Evolutionary conservation across 2,888 invertebrate species (phyloP).

Genomic region (Pilophorus perplexus): DNA sequence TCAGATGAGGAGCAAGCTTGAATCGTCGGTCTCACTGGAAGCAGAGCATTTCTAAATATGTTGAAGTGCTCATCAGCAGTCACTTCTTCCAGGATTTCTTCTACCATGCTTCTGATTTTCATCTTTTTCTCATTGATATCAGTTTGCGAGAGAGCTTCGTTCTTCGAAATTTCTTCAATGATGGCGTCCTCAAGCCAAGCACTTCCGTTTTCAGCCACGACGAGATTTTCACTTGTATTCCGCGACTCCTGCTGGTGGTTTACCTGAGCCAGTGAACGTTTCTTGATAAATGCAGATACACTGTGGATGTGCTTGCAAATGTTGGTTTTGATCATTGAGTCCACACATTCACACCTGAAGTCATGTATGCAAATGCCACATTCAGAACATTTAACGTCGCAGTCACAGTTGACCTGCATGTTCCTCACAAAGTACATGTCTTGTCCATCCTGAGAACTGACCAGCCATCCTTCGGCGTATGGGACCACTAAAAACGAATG

Average conservation of each 20-base stretch:
- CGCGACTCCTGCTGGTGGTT: too few species aligned
- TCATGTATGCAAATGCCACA: slow-evolving; percentile 20
- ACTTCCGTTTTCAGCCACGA: neutral
- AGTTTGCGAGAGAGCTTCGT: neutral
- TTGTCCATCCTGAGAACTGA: neutral
- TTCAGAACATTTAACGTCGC: slow-evolving; percentile 7
- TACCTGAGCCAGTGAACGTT: neutral
- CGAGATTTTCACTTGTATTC: neutral
- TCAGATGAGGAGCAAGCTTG: neutral
- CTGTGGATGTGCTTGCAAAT: neutral
- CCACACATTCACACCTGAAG: slow-evolving; percentile 18
- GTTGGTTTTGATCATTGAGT: neutral
- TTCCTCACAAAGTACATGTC: slow-evolving; percentile 8
- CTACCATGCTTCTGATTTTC: neutral
- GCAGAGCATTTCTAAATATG: slow-evolving; percentile 7
- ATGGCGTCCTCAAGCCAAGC: neutral
- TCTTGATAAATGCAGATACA: neutral
- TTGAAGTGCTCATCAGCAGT: slow-evolving; percentile 3
- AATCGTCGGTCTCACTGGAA: neutral
- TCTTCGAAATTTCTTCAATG: neutral
- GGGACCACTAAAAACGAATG: neutral
- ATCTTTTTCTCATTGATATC: neutral
- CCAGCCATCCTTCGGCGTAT: slow-evolving; percentile 4
- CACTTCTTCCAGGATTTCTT: slow-evolving; percentile 15
- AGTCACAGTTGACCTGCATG: neutral